Base-by-base conservation (phyloP, 2,113 vertebrate genomes). In the Corythornis madagascariensis region DNA sequence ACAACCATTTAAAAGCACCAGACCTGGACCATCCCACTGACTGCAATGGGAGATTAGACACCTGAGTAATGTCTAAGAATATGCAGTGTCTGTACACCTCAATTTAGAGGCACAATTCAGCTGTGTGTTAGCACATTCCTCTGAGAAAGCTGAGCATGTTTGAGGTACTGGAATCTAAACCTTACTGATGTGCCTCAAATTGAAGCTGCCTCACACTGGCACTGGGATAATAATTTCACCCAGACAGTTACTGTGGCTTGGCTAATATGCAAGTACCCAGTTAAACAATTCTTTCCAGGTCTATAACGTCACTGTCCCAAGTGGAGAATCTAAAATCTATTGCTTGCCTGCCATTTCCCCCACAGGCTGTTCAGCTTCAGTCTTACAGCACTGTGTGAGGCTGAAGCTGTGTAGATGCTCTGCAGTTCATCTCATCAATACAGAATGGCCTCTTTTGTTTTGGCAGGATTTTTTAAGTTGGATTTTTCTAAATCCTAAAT, bases 241-340 rank as follows among this genome's bases (percentile, higher is more conserved):
- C 7, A 38, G 43, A 50, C 14, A 66, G 31, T 35, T 93, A 33
- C 60, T 69, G 60, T 55, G 35, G 71, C 55, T n/a, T 66, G 35
- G 82, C 42, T 72, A 53, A 60, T 25, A 38, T 1, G 3, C 33
- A 83, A 71, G n/a, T 15, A 80, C 31, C 50, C 2, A 4, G 57
- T 52, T 70, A 76, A 92, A 82, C 42, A 90, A 89, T 86, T 74
- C 66, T 67, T 89, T 91, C 67, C 79, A 31, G 16, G 42, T 76
- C 67, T 94, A 67, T 74, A 83, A 89, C 4, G 7, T 91, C 60
- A 89, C 35, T 3, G 24, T 77, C 72, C 20, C 8, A 92, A 74
- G 42, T 50, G n/a, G 88, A 80, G 56, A 92, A 88, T 88, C 56
- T 66, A 75, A 96, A 95, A 94, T 83, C 79, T 71, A 48, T 94